Evolutionary conservation across 2,113 vertebrate species (phyloP), one percentile per base, ranked within the genome.

Genomic region (Aspiorhynchus laticeps): DNA sequence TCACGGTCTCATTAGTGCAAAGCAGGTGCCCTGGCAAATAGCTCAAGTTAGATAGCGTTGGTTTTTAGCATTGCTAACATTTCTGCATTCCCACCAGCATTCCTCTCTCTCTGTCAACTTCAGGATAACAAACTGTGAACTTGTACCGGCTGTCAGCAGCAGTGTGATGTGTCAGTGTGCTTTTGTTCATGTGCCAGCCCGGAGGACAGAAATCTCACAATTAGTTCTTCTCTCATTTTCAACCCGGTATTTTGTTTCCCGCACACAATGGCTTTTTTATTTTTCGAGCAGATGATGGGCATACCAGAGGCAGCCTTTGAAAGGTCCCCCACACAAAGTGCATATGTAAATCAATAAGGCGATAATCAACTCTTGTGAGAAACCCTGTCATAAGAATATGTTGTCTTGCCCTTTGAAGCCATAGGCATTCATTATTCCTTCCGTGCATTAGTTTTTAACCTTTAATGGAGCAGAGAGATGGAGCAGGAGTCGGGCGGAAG

Each of bases 91-190:
- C 82, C 65, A 82, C 86, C 85, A 87, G 83, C 53, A 84, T 69
- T 48, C 19, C 78, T 65, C 26, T 75, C 71, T 87, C 71, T 90
- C 65, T 85, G 78, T 87, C 89, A 86, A 82, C 88, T 87, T 86
- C 83, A 71, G 76, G 76, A 74, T 84, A 88, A 91, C 88, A 88
- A 90, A 89, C 91, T 91, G 90, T 89, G 89, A 92, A 91, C 89
- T 87, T 87, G 80, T 82, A 86, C 74, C 38, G 76, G 82, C 79
- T 89, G 89, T 88, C 87, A 83, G 86, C 84, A 46, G 63, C 86
- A 71, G 76, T 80, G 74, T 81, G 81, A 78, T 78, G 80, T 89
- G 91, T 88, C 88, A 85, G 56, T 21, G 84, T 78, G 88, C 83
- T 80, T 91, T 78, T 91, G 88, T 90, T 86, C 83, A 74, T 76